These are phyloP conservation scores for Apus apus DNA, from an alignment of 2,113 vertebrate genomes.

Conservation along the genomic window DNA sequence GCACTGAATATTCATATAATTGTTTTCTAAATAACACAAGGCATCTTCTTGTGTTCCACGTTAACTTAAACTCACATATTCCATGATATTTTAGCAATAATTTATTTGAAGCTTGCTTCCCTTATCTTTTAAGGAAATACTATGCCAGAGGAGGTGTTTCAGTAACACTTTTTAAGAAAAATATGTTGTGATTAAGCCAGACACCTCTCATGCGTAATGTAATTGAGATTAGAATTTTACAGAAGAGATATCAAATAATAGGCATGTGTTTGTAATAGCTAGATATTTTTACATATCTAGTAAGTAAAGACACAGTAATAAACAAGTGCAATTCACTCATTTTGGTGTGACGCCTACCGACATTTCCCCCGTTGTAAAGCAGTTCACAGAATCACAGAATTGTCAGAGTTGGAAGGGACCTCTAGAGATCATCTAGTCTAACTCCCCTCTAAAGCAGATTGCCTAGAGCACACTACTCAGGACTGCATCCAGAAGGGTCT, in stretches of 20 bases:
- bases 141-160: neutral
- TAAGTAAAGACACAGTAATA: neutral
- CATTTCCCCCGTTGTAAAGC: neutral
- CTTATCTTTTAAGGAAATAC: neutral
- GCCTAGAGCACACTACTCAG: too few relatives aligned
- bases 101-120: neutral
- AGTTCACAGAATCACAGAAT: neutral
- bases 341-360: neutral
- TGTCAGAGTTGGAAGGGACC: too few relatives aligned
- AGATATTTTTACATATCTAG: neutral
- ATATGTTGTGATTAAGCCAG: neutral
- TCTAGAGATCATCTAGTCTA: too few relatives aligned
- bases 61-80: neutral
- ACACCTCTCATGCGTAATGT: neutral
- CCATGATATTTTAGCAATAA: neutral
- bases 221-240: neutral
- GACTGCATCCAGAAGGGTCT: too few relatives aligned
- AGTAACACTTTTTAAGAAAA: neutral
- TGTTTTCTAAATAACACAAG: neutral
- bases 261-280: neutral
- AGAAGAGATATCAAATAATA: neutral
- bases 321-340: neutral
- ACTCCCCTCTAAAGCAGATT: too few relatives aligned
- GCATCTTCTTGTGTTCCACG: neutral
- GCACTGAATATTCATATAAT: neutral